phyloP scores from a whole-genome alignment of 2,888 invertebrate species.

The Chymomyza fuscimana region DNA sequence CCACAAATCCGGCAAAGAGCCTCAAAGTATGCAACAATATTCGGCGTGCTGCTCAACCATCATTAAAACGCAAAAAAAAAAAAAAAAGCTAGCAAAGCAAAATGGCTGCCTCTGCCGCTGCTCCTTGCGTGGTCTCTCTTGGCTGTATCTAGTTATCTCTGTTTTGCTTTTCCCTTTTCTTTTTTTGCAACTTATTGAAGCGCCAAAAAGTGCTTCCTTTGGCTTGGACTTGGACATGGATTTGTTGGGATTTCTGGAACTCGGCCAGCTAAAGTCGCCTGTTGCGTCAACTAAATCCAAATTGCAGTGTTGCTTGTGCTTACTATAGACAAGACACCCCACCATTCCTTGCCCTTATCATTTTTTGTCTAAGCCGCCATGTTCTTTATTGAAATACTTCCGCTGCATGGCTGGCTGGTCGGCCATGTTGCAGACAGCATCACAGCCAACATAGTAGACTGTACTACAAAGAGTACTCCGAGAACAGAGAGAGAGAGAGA shows the following conservation, averaged over 20 bases:
- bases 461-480: not conserved
- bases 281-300: conserved; percentile 48
- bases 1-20: not conserved
- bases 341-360: not conserved
- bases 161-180: conserved; percentile 43
- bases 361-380: conserved; percentile 20
- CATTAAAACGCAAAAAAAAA: conserved; percentile 49
- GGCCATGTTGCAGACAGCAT: not conserved
- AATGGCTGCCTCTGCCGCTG: conserved; percentile 7
- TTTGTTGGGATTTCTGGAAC: conserved; percentile 2
- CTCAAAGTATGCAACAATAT: conserved; percentile 64
- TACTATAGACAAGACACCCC: not conserved
- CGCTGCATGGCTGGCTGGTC: conserved; percentile 21
- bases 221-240: conserved; percentile 4
- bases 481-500: not conserved
- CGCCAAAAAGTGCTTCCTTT: conserved; percentile 68
- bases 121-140: conserved; percentile 18
- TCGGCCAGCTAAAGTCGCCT: conserved; percentile 31
- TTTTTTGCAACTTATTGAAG: conserved; percentile 57
- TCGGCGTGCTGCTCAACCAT: conserved; percentile 64
- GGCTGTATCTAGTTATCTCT: too few species aligned
- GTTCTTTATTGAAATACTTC: conserved; percentile 8
- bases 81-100: conserved; percentile 4
- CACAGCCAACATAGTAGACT: not conserved
- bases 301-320: conserved; percentile 57